These are phyloP conservation scores for Chrysemys picta DNA, from an alignment of 2,113 vertebrate genomes.

Conservation along the genomic window DNA sequence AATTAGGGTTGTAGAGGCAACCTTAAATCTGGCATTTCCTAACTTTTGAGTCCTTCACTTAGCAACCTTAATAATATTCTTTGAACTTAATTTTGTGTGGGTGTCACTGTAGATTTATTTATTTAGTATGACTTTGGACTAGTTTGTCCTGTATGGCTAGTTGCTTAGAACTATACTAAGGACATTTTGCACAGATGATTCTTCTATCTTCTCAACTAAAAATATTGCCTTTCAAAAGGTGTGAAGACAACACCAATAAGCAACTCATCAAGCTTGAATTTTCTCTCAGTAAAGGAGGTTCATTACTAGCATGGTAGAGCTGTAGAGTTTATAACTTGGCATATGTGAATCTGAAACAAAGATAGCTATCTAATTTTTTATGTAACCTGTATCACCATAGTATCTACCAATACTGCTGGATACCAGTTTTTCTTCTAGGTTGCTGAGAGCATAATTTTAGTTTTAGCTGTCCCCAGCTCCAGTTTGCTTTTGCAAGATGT, in stretches of 20 bases:
- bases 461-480: background rate
- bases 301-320: fast-evolving
- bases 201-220: background rate
- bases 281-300: background rate
- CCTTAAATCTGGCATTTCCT: fast-evolving
- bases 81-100: fast-evolving
- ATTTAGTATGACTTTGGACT: background rate
- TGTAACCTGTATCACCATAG: background rate
- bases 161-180: background rate
- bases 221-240: background rate
- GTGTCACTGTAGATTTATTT: fast-evolving
- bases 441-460: background rate
- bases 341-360: background rate
- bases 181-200: background rate
- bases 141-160: background rate
- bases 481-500: background rate
- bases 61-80: fast-evolving
- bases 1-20: background rate
- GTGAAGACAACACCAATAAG: background rate
- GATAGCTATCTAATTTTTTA: background rate
- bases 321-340: background rate
- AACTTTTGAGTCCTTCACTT: background rate
- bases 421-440: background rate
- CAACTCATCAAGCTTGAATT: background rate
- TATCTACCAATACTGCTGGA: background rate